Evolutionary conservation across 1,140 invertebrate genomes (phyloP).

Genomic region (Chymomyza costata): DNA sequence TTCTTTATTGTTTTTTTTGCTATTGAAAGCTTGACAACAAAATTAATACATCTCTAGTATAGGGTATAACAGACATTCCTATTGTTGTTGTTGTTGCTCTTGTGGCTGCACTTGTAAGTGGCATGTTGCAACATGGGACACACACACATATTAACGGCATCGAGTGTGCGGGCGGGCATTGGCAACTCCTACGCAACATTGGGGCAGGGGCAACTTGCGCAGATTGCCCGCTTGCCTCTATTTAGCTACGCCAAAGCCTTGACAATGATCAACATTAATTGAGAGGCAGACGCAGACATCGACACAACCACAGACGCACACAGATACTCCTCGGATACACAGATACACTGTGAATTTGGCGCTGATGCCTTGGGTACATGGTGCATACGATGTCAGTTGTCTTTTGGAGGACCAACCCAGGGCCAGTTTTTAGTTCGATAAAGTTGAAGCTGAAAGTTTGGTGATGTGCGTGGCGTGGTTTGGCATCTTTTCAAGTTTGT

Average conservation of each 20-base stretch:
- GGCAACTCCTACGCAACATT: slow-evolving; percentile 37
- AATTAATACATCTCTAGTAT: too few species aligned
- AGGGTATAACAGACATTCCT: too few species aligned
- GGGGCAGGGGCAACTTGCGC: slow-evolving; percentile 30
- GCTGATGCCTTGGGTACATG: slow-evolving; percentile 5
- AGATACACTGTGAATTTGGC: not conserved
- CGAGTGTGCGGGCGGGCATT: slow-evolving; percentile 25
- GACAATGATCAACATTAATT: slow-evolving; percentile 74
- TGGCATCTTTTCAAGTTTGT: not conserved
- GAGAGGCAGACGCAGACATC: slow-evolving; percentile 52
- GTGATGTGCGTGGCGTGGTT: slow-evolving; percentile 23
- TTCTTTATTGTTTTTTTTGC: too few species aligned
- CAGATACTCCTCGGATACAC: not conserved
- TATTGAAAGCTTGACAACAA: too few species aligned
- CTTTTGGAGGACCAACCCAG: too few species aligned
- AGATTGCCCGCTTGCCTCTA: slow-evolving; percentile 58
- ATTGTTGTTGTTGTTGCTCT: not conserved
- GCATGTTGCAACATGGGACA: slow-evolving; percentile 67
- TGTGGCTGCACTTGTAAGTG: slow-evolving; percentile 71
- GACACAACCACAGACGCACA: slow-evolving; percentile 11
- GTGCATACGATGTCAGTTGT: slow-evolving; percentile 28
- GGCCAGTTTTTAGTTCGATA: too few species aligned
- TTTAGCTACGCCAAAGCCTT: slow-evolving; percentile 67
- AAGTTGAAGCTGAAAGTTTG: too few species aligned
- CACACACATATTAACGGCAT: slow-evolving; percentile 35